Conservation (phyloP, 2,888 invertebrate genomes). For the Kuschelorhynchus macadamiae region DNA sequence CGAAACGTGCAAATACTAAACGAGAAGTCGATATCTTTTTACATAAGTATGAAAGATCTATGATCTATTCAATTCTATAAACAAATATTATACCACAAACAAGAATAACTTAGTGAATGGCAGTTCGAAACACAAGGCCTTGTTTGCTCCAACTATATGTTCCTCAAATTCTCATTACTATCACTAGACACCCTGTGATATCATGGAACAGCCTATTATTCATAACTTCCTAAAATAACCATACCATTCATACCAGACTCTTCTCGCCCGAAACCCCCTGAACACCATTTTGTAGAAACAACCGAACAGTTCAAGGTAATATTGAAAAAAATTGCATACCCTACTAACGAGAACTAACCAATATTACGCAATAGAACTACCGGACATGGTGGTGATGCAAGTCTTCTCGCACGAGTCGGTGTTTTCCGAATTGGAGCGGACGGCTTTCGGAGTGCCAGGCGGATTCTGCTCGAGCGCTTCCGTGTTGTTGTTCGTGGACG, state of each 20-base stretch:
- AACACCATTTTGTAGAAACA: conserved; percentile 27
- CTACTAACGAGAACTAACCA: conserved; percentile 43
- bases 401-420: conserved; percentile 72
- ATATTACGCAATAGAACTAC: conserved; percentile 73
- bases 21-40: no score
- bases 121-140: no score
- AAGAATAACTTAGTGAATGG: no score
- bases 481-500: conserved; percentile 72
- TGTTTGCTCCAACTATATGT: no score
- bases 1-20: no score
- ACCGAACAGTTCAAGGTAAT: conserved; percentile 30
- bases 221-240: conserved; percentile 22
- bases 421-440: conserved; percentile 72
- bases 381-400: conserved; percentile 73
- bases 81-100: no score
- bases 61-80: no score
- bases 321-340: conserved; percentile 38
- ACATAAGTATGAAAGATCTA: no score
- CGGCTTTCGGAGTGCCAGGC: conserved; percentile 67
- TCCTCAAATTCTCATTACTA: no score
- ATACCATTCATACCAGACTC: conserved; percentile 11
- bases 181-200: conserved; percentile 1
- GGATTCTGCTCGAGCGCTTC: conserved; percentile 62
- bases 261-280: conserved; percentile 8
- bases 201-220: conserved; percentile 13